phyloP scores from a whole-genome alignment of 2,888 invertebrate genomes.

The Trachelus iudaicus region DNA sequence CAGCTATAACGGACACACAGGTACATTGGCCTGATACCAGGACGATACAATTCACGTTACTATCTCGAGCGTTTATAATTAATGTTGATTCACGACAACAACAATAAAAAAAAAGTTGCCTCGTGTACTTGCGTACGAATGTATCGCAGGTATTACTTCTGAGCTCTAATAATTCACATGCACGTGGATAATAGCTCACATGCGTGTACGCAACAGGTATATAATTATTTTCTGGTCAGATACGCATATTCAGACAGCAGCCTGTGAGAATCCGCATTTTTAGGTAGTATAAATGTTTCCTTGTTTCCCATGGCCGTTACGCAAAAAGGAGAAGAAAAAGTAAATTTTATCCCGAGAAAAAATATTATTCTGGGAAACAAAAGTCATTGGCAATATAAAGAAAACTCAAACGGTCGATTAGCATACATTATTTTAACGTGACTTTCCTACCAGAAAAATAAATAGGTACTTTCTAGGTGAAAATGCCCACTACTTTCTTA shows the following conservation, averaged over 20 bases:
- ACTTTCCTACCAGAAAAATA: neutral
- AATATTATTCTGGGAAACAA: too few species aligned
- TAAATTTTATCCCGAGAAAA: neutral
- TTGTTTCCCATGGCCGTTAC: neutral
- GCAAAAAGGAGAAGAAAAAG: neutral
- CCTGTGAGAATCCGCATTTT: neutral
- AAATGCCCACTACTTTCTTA: neutral
- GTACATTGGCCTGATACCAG: slow-evolving; percentile 19
- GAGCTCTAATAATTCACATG: slow-evolving; percentile 19
- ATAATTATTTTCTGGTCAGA: neutral
- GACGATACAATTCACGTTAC: slow-evolving; percentile 11
- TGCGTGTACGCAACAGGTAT: neutral
- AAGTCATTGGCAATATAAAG: neutral
- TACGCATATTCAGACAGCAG: neutral
- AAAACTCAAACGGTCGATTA: neutral
- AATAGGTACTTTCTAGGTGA: neutral
- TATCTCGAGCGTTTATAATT: slow-evolving; percentile 20
- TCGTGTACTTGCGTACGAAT: neutral
- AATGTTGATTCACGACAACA: slow-evolving; percentile 17
- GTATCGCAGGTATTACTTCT: slow-evolving; percentile 12
- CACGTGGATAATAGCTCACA: neutral
- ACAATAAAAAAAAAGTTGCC: slow-evolving; percentile 13
- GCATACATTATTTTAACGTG: neutral
- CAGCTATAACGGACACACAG: slow-evolving; percentile 14
- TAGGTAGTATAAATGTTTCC: neutral